These are phyloP conservation scores for Tichodroma muraria DNA, from an alignment of 2,113 vertebrate genomes.

Conservation along the genomic window DNA sequence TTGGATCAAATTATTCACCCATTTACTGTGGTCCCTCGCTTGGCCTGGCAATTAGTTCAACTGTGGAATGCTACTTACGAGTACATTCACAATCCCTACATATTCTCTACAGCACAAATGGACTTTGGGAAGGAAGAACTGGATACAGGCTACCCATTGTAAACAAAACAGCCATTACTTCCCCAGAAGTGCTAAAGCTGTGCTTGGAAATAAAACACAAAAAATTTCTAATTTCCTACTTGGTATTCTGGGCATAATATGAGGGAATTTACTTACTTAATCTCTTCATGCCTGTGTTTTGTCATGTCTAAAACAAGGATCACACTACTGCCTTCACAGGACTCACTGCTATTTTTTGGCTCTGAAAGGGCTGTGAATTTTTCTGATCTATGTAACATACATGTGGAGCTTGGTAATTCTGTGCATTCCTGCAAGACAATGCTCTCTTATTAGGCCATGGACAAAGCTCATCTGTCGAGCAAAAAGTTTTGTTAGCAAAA, in stretches of 20 bases:
- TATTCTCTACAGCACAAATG: background rate
- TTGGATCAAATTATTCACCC: conserved; percentile 47
- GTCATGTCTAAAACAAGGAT: background rate
- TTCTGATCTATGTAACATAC: background rate
- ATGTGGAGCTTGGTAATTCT: background rate
- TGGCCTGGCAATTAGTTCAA: conserved; percentile 49
- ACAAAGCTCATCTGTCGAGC: background rate
- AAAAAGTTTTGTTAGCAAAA: background rate
- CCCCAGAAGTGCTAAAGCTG: background rate
- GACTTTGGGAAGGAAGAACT: background rate
- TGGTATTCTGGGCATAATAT: background rate
- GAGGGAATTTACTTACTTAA: background rate
- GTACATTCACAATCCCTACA: conserved; percentile 2
- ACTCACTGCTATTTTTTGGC: background rate
- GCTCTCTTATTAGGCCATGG: background rate
- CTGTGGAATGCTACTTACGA: background rate
- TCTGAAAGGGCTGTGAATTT: background rate
- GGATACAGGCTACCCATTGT: background rate
- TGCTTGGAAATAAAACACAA: background rate
- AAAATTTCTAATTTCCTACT: background rate
- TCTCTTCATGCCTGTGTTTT: background rate
- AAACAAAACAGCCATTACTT: background rate
- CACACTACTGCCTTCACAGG: background rate
- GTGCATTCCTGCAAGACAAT: background rate
- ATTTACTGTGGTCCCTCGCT: conserved; percentile 5